A percentile compares a stretch with the other conserved stretches of the same genome.
phyloP scores from a whole-genome alignment of 64 coral and sea anemone species.

The Dendronephthya gigantea region DNA sequence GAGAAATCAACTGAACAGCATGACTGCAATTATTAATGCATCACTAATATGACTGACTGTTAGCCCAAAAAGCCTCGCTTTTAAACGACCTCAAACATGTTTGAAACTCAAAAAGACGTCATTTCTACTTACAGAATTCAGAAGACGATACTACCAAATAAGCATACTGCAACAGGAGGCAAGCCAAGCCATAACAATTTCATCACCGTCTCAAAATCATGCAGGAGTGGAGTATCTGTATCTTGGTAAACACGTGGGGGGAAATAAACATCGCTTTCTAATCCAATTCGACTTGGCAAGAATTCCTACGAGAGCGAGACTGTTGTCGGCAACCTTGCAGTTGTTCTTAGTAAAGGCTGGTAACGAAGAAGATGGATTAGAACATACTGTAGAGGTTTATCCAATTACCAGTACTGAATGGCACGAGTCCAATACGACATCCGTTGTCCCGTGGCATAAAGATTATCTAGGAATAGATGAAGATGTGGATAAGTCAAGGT shows the following conservation, averaged over 20 bases:
- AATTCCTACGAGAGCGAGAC: constrained; percentile 44
- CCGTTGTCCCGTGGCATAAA: constrained; percentile 80
- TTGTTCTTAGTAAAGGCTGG: constrained; percentile 37
- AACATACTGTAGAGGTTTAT: constrained; percentile 67
- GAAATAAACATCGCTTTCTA: constrained; percentile 64
- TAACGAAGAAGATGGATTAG: background rate
- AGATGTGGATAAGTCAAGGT: constrained; percentile 57
- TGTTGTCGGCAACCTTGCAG: constrained; percentile 54
- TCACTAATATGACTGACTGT: too few relatives aligned
- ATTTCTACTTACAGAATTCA: background rate
- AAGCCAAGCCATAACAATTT: constrained; percentile 40
- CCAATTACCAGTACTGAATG: constrained; percentile 76
- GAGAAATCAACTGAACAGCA: too few relatives aligned
- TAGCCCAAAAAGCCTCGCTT: too few relatives aligned
- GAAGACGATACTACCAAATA: constrained; percentile 28
- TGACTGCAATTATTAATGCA: too few relatives aligned
- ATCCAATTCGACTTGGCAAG: constrained; percentile 68
- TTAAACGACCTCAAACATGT: background rate
- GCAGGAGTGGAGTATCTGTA: constrained; percentile 42
- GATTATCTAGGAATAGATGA: constrained; percentile 68
- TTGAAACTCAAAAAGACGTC: background rate
- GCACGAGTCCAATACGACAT: constrained; percentile 51
- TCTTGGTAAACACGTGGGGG: constrained; percentile 47
- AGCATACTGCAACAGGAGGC: constrained; percentile 34
- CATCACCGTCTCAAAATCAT: constrained; percentile 36